Percentiles rank a stretch among this genome's conserved stretches.
Evolutionary conservation across 2,113 vertebrate genomes (phyloP).

Genomic region (Peucedramus taeniatus): DNA sequence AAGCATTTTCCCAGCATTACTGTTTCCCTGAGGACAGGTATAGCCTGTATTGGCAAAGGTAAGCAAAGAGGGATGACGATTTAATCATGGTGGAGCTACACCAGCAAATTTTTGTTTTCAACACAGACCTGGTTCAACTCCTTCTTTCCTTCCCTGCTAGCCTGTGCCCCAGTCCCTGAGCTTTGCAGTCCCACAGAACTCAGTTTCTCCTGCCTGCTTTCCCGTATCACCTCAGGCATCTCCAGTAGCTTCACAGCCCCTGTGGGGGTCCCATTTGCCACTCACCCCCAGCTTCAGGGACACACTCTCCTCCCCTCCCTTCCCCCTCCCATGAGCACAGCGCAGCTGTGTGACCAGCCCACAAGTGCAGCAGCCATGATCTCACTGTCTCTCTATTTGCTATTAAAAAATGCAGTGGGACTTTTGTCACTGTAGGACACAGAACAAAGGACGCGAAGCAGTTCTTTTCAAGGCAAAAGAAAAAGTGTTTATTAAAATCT

Average conservation of each 20-base stretch:
- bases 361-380: not conserved
- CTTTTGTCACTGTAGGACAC: too few species aligned
- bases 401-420: slow-evolving; percentile 35
- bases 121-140: not conserved
- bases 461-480: too few species aligned
- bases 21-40: not conserved
- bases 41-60: not conserved
- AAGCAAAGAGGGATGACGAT: not conserved
- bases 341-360: not conserved
- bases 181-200: not conserved
- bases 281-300: fast-evolving
- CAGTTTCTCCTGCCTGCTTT: not conserved
- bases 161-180: not conserved
- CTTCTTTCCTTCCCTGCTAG: not conserved
- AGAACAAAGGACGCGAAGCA: too few species aligned
- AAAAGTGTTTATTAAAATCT: too few species aligned
- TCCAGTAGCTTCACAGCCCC: not conserved
- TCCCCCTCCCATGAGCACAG: fast-evolving
- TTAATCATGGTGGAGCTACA: not conserved
- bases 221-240: not conserved
- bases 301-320: not conserved
- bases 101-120: not conserved
- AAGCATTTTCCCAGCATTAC: not conserved
- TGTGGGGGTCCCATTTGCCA: fast-evolving
- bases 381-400: slow-evolving; percentile 51